Conservation (phyloP, 2,797 vertebrate genomes). For the Hylomyscus alleni region DNA sequence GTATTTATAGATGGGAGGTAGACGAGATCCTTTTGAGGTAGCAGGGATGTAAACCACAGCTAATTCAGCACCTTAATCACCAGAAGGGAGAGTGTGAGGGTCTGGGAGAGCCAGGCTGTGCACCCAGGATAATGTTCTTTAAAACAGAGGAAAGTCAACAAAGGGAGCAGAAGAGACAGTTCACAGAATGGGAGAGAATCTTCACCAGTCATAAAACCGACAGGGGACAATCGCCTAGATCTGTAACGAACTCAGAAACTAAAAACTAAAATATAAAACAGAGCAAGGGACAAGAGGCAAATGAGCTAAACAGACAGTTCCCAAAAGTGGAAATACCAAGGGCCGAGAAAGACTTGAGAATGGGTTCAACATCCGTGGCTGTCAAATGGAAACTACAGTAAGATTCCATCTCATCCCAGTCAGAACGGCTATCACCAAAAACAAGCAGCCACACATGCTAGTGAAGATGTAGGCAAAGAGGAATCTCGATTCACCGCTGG, state of each 20-base stretch:
- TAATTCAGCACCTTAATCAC: conserved; percentile 42
- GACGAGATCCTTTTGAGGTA: conserved; percentile 5
- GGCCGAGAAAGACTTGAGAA: neutral
- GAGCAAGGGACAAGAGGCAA: neutral
- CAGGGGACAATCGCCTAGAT: neutral
- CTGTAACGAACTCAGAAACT: neutral
- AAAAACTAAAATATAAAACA: neutral
- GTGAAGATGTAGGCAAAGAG: neutral
- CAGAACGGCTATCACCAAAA: neutral
- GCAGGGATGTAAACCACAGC: conserved; percentile 45
- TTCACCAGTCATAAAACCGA: neutral
- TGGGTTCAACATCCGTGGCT: neutral
- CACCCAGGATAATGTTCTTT: neutral
- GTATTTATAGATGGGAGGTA: conserved; percentile 60
- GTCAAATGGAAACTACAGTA: neutral
- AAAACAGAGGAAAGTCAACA: neutral
- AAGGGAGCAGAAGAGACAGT: neutral
- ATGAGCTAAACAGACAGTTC: neutral
- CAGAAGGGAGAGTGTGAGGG: neutral
- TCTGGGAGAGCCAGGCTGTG: neutral
- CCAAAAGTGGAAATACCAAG: neutral
- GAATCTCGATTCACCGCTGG: neutral
- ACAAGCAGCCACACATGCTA: neutral
- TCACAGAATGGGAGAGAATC: neutral
- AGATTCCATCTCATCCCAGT: neutral